Conservation (phyloP, 1,140 invertebrate species). For the Aphelinus certus region DNA sequence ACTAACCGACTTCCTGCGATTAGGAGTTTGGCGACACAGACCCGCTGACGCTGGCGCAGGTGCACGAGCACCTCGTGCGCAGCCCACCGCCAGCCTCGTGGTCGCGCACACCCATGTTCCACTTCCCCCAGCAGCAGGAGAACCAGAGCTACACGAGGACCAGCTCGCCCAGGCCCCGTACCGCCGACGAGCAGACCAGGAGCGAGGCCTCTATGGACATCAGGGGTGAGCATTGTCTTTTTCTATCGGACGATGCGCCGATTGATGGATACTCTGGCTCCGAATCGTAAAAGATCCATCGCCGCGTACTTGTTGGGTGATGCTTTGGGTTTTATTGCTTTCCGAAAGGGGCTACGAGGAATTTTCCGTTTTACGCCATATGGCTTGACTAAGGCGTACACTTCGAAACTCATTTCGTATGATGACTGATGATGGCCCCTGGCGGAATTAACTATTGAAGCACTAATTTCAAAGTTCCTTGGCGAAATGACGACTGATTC, state of each 20-base stretch:
- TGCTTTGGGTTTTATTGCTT: no score
- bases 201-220: constrained; percentile 59
- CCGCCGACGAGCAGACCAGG: constrained; percentile 56
- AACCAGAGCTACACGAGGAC: constrained; percentile 46
- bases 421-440: no score
- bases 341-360: no score
- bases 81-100: constrained; percentile 81
- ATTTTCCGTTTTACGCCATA: no score
- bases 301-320: no score
- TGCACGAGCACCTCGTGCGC: constrained; percentile 84
- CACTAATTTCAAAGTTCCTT: no score
- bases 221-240: constrained; percentile 51
- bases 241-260: background rate
- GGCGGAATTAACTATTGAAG: no score
- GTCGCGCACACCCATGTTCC: constrained; percentile 66
- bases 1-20: background rate
- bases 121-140: constrained; percentile 54
- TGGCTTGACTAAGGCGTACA: no score
- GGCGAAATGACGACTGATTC: no score
- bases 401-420: no score
- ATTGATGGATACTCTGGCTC: no score
- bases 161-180: constrained; percentile 48
- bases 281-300: no score
- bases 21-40: constrained; percentile 77
- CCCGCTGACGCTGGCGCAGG: constrained; percentile 78